Evolutionary conservation across 2,888 invertebrate genomes (phyloP), one percentile per base, ranked within the genome.

Genomic region (Papilio elwesi): DNA sequence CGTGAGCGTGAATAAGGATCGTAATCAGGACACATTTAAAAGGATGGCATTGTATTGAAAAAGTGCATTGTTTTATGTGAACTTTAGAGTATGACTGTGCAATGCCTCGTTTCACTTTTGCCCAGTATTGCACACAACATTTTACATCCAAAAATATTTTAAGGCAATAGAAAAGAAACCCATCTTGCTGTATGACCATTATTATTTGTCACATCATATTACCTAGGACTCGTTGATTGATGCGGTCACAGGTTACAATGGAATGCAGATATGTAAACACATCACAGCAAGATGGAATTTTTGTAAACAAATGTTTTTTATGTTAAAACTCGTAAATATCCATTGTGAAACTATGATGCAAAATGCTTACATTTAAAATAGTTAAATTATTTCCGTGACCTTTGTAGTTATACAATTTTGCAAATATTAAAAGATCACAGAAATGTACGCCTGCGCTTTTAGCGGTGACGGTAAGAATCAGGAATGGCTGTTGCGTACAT

Each of bases 1-100:
- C 76, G 79, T 80, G 82, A 80, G 77, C 81, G 78, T 82, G 82
- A 85, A 88, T 88, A 86, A 89, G 78, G 76, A 77, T 76, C 72
- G 81, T 82, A 89, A 90, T 90, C 86, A 86, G 85, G 85, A 85
- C 73, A 59, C 59, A 75, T 83, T 82, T 79, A 80, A 82, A 83
- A 85, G 80, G 83, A 80, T 84, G 87, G 87, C 86, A 86, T 87
- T 81, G 83, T 81, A 83, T 86, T 87, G 85, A 86, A 90, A 62
- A 88, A 83, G 84, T 79, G 80, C 82, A 87, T 90, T 90, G 87
- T 90, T 87, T 77, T 78, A 70, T 78, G 76, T 74, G 63, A 74
- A 76, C 71, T 73, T 74, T 72, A 59, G 52, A 74, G 68, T 53
- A 53, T 69, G 47, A 68, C 36, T n/a, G 65, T 53, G 52, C 10